Evolutionary conservation across 1,140 invertebrate genomes (phyloP), one percentile per base, ranked within the genome.

Genomic region (Liolophura sinensis): DNA sequence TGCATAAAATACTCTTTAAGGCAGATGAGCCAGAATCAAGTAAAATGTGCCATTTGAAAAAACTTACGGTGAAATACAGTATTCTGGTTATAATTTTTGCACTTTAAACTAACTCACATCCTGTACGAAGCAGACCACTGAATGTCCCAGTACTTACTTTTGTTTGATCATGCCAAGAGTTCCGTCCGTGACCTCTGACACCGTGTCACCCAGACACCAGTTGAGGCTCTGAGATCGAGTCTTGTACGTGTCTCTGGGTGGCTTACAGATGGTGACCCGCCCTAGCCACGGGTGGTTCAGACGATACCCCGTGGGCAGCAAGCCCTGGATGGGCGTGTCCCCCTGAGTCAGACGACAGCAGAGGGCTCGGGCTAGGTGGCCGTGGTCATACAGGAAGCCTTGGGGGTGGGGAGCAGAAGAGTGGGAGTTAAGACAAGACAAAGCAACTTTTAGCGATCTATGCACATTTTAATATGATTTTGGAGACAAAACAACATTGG

Each of bases 231-330:
- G 69, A 24, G 71, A 65, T 40, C 75, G 77, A 3, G 72, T 74
- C 57, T 73, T 78, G 27, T 73, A 62, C 24, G 71, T 78, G 57
- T 78, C 74, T 51, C 77, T 71, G 1, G 70, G 74, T 24, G 73
- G 61, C n/a, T 78, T 75, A 67, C 68, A 77, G 48, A 77, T 67
- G 52, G 73, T 76, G 52, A 81, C 77, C 55, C 73, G 62, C 46
- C 78, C 79, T 61, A 81, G 67, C 40, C 73, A 65, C 24, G 79
- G 79, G 63, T 81, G 79, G 60, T 79, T 80, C n/a, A 82, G 31
- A 18, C 57, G 52, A 64, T 71, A 82, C 11, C 51, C 47, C 25
- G 49, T 50, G 16, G 77, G 74, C 49, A 82, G 64, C 11, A 64
- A 60, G 40, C 54, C 62, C 16, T 71, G 64, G 46, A 78, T 61